These are phyloP conservation scores for Dufourea novaeangliae DNA, from an alignment of 1,140 invertebrate species.

Conservation along the genomic window DNA sequence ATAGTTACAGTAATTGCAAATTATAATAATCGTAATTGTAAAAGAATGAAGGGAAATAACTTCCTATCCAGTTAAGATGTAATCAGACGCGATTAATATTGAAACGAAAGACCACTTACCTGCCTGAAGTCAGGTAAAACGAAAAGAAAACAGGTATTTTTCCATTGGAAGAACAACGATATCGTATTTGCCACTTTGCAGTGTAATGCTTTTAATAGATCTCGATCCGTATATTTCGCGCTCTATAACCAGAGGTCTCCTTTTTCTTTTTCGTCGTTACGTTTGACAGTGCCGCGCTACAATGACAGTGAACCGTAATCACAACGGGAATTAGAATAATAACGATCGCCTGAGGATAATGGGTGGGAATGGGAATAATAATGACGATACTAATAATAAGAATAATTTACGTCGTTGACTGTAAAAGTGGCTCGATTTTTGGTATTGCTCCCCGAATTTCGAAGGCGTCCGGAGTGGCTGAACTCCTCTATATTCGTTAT, in stretches of 20 bases:
- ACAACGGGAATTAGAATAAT: constrained; percentile 35
- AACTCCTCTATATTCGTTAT: constrained; percentile 26
- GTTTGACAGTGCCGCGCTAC: constrained; percentile 58
- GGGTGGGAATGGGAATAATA: constrained; percentile 23
- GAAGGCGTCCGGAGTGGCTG: constrained; percentile 23
- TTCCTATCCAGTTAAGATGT: no score
- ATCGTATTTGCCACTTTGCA: constrained; percentile 54
- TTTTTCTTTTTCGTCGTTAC: no score
- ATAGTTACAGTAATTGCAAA: no score
- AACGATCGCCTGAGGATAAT: constrained; percentile 17
- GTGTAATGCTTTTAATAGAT: constrained; percentile 60
- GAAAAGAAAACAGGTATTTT: neutral
- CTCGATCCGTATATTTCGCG: constrained; percentile 35
- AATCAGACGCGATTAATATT: neutral
- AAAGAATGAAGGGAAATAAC: no score
- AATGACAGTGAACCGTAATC: constrained; percentile 48
- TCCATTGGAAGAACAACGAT: neutral
- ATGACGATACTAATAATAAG: constrained; percentile 13
- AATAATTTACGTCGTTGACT: constrained; percentile 39
- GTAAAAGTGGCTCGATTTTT: constrained; percentile 58
- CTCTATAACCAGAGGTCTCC: constrained; percentile 53
- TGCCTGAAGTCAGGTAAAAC: neutral
- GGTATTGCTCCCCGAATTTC: constrained; percentile 46
- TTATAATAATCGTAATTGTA: no score
- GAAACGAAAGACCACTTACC: constrained; percentile 4